Evolutionary conservation across 1,140 invertebrate species (phyloP), one percentile per base, ranked within the genome.

Genomic region (Caenorhabditis remanei): DNA sequence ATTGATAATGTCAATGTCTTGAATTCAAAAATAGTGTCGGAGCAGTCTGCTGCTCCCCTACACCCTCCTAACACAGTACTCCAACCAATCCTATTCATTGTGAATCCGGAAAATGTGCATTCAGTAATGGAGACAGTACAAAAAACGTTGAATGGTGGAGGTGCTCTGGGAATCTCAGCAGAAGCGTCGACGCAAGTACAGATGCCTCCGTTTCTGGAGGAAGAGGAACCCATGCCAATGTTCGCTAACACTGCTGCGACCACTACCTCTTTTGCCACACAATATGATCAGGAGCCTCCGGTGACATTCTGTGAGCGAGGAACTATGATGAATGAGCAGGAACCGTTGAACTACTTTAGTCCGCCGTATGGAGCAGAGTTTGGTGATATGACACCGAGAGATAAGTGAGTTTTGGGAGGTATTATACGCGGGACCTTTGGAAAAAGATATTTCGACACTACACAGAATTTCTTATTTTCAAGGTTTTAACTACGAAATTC

Each of bases 311-410:
- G 71, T 13, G 71, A 79, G 40, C 71, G 71, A 4, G 71, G 71
- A 50, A 79, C 71, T 0, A 79, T 79, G 71, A 79, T 79, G 71
- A 48, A 48, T 24, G 71, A 50, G 7, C 19, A 79, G n/a, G 71
- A 79, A 19, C 67, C 67, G 14, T 53, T 79, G 19, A 24, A 24
- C 46, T 50, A 79, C 9, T 79, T 79, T 11, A 79, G 71, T 41
- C 71, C 71, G 43, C 71, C 71, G 21, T 79, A 79, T 79, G 71
- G 71, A 13, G 71, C 43, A 24, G 71, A 79, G 46, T 79, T 79
- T 53, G 71, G 71, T 13, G 71, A 79, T 50, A 21, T 79, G 19
- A 9, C 46, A 50, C 46, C 71, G 21, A 46, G 21, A 19, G 14
- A 43, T 19, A 48, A 50, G 71, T 53, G 11, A 32, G 61, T 65